Evolutionary conservation across 2,888 invertebrate genomes (phyloP).

Genomic region (Drosophila paracracens): DNA sequence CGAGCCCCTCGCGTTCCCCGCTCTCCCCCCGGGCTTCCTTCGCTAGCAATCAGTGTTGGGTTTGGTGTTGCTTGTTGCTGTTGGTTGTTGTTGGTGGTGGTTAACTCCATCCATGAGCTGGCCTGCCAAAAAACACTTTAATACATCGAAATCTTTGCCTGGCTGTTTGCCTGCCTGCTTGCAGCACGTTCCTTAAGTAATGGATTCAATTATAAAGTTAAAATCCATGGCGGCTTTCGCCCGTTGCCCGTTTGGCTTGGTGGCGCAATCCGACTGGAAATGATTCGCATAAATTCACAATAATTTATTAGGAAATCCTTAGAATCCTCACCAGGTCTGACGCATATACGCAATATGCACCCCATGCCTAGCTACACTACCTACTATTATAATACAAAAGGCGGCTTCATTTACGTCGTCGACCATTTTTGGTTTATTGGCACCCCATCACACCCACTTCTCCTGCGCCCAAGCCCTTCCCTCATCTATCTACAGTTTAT

Average conservation of each 20-base stretch:
- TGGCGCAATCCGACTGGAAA: constrained; percentile 75
- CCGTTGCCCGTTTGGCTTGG: constrained; percentile 33
- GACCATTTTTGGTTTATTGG: constrained; percentile 44
- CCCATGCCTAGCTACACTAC: neutral
- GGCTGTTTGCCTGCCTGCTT: constrained; percentile 34
- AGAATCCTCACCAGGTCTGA: constrained; percentile 48
- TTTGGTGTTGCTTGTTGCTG: constrained; percentile 11
- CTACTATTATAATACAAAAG: constrained; percentile 42
- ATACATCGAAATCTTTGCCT: constrained; percentile 77
- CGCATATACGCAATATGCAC: constrained; percentile 26
- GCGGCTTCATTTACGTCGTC: constrained; percentile 45
- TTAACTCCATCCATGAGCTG: constrained; percentile 27
- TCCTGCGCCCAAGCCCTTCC: neutral
- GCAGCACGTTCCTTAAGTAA: constrained; percentile 76
- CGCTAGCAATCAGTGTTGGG: constrained; percentile 44
- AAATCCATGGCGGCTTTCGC: constrained; percentile 72
- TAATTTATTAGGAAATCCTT: constrained; percentile 81
- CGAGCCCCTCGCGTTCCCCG: neutral
- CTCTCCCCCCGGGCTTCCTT: neutral
- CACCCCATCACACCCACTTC: constrained; percentile 7
- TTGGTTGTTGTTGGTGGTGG: constrained; percentile 23
- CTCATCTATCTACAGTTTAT: constrained; percentile 1
- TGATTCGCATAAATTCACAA: constrained; percentile 82
- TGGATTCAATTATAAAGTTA: constrained; percentile 80
- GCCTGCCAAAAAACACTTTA: constrained; percentile 65